These are phyloP conservation scores for Cephonodes hylas DNA, from an alignment of 2,888 invertebrate genomes.

Conservation along the genomic window DNA sequence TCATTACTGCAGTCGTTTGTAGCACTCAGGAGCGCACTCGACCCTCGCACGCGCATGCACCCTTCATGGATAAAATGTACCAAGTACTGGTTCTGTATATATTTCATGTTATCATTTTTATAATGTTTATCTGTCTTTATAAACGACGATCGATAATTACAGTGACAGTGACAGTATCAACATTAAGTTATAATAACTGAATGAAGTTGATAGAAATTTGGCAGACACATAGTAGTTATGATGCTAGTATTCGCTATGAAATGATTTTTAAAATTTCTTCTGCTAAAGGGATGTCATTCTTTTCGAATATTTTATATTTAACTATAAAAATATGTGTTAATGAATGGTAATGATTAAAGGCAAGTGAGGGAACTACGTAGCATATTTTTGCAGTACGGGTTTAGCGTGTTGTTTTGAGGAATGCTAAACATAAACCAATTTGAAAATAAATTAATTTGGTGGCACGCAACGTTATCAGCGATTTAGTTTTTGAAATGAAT, in stretches of 20 bases:
- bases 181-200: too few species aligned
- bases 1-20: constrained; percentile 56
- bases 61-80: constrained; percentile 12
- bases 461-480: constrained; percentile 69
- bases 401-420: constrained; percentile 15
- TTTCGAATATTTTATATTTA: too few species aligned
- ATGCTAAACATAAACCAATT: constrained; percentile 52
- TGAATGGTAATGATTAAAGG: too few species aligned
- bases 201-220: too few species aligned
- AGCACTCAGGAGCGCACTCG: constrained; percentile 58
- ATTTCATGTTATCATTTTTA: background rate
- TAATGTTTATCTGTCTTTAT: too few species aligned
- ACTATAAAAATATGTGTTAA: too few species aligned
- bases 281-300: too few species aligned
- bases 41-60: constrained; percentile 26
- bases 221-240: too few species aligned
- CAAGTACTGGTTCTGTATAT: background rate
- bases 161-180: too few species aligned
- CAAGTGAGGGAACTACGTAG: background rate
- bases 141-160: too few species aligned
- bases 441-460: constrained; percentile 66
- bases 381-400: background rate
- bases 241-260: too few species aligned
- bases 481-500: constrained; percentile 64
- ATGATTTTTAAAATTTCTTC: too few species aligned